phyloP scores from a whole-genome alignment of 1,140 invertebrate genomes.

The Saccostrea echinata region DNA sequence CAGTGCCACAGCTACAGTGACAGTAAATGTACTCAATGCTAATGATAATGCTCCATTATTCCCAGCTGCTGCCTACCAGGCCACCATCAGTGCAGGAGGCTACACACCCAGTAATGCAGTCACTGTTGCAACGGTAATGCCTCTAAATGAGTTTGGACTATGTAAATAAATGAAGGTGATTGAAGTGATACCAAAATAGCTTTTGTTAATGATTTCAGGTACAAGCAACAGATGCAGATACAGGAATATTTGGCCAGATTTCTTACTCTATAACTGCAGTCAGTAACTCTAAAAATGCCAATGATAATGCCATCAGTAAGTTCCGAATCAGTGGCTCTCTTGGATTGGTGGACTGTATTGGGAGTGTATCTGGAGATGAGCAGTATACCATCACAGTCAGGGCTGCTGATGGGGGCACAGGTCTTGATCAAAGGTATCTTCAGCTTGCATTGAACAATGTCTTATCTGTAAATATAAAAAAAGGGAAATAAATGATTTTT shows the following conservation, averaged over 20 bases:
- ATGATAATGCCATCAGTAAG: slow-evolving; percentile 43
- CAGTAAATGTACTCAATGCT: slow-evolving; percentile 60
- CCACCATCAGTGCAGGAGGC: slow-evolving; percentile 43
- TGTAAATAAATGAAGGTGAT: not conserved
- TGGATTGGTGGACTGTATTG: slow-evolving; percentile 51
- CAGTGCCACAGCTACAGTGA: slow-evolving; percentile 54
- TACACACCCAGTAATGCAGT: slow-evolving; percentile 26
- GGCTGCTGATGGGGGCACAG: slow-evolving; percentile 55
- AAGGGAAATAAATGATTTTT: not conserved
- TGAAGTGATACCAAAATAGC: not conserved
- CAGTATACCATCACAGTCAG: slow-evolving; percentile 56
- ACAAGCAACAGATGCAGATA: slow-evolving; percentile 64
- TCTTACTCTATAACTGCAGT: slow-evolving; percentile 61
- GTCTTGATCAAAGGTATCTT: slow-evolving; percentile 20
- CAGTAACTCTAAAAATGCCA: slow-evolving; percentile 45
- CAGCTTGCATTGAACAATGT: not conserved
- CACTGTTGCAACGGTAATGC: slow-evolving; percentile 45
- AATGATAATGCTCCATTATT: slow-evolving; percentile 66
- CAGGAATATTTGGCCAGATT: slow-evolving; percentile 58
- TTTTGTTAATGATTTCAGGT: slow-evolving; percentile 55
- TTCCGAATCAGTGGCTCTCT: slow-evolving; percentile 45
- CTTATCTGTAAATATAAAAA: not conserved
- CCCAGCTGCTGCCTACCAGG: slow-evolving; percentile 43
- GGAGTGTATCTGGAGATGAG: slow-evolving; percentile 54
- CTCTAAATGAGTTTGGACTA: not conserved